Conservation (phyloP, 2,888 invertebrate genomes). For the Byasa hedistus region DNA sequence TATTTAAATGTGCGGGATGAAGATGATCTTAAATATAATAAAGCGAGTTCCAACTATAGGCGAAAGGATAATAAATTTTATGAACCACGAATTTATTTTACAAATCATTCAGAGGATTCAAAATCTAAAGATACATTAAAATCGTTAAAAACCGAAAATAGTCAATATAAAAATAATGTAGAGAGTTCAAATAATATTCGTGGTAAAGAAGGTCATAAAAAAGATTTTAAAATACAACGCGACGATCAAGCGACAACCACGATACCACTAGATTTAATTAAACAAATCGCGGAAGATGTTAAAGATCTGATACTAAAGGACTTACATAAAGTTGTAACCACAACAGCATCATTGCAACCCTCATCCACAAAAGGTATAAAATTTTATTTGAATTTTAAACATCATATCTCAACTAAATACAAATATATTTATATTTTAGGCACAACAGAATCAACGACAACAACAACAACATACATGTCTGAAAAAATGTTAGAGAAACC, state of each 20-base stretch:
- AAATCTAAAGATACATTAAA: conserved; percentile 2
- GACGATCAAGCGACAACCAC: conserved; percentile 4
- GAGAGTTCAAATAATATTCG: conserved; percentile 1
- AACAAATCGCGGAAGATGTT: conserved; percentile 56
- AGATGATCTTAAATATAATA: not conserved
- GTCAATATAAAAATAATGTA: not conserved
- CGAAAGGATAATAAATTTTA: not conserved
- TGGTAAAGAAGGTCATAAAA: not conserved
- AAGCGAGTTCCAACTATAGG: not conserved
- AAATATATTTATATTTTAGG: conserved; percentile 9
- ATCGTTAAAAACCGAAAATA: not conserved
- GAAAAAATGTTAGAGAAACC: conserved; percentile 11
- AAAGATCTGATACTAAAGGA: conserved; percentile 57
- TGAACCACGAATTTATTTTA: not conserved
- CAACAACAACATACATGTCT: not conserved
- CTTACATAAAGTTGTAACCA: conserved; percentile 40
- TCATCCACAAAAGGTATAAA: conserved; percentile 28
- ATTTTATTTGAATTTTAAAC: not conserved
- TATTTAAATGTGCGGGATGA: not conserved
- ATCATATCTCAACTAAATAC: not conserved
- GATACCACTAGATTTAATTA: conserved; percentile 39
- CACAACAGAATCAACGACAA: not conserved
- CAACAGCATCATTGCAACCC: conserved; percentile 23
- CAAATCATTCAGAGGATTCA: not conserved
- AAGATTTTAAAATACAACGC: not conserved